These are phyloP conservation scores for Stegostoma tigrinum DNA, from an alignment of 2,113 vertebrate species.

Conservation along the genomic window DNA sequence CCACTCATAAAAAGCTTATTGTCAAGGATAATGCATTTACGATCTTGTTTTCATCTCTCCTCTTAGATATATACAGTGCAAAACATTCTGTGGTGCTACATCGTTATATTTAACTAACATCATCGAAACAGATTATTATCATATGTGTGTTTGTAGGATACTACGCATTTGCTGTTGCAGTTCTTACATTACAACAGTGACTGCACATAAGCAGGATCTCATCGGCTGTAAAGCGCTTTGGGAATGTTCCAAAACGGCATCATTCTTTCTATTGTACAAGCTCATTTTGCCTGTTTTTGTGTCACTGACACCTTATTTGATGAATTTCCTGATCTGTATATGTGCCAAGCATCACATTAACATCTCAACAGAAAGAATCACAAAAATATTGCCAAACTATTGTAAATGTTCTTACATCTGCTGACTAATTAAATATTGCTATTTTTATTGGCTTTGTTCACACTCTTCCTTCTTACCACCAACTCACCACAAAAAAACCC, in stretches of 20 bases:
- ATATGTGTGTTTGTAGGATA: not conserved
- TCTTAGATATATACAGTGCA: not conserved
- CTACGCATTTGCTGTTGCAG: not conserved
- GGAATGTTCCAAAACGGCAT: not conserved
- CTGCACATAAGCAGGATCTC: not conserved
- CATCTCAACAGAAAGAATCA: not conserved
- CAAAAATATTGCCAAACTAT: not conserved
- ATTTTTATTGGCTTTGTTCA: not conserved
- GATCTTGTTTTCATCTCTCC: not conserved
- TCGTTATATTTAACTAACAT: not conserved
- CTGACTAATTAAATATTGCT: not conserved
- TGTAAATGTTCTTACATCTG: not conserved
- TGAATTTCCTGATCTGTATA: not conserved
- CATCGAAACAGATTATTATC: not conserved
- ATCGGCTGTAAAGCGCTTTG: not conserved
- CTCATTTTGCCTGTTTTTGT: not conserved
- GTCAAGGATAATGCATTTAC: not conserved
- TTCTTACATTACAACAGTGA: not conserved
- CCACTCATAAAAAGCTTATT: not conserved
- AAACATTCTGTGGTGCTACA: not conserved
- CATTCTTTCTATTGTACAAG: not conserved
- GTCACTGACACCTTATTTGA: not conserved
- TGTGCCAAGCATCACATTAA: not conserved
- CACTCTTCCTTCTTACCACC: not conserved
- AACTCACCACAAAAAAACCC: not conserved